phyloP scores from a whole-genome alignment of 2,797 vertebrate species.

The Paratrypauchen microcephalus region DNA sequence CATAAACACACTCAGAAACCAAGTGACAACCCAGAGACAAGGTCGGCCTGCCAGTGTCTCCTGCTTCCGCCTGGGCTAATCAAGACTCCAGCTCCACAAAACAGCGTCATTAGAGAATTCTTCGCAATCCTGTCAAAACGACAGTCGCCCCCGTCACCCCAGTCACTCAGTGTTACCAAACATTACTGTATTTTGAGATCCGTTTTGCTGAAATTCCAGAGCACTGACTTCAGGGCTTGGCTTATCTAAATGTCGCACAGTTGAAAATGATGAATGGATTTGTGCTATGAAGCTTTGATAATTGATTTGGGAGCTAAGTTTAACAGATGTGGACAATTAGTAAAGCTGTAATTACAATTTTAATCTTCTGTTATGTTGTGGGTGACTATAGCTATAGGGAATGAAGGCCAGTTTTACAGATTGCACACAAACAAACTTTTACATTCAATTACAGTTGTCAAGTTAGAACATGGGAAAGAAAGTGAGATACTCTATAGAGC shows the following conservation, averaged over 20 bases:
- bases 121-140: constrained; percentile 29
- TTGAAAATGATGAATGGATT: constrained; percentile 23
- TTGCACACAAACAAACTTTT: background rate
- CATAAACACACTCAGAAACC: constrained; percentile 12
- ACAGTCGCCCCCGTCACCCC: constrained; percentile 39
- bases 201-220: constrained; percentile 38
- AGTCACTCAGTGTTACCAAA: constrained; percentile 53
- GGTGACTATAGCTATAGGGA: background rate
- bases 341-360: background rate
- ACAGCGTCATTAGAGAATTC: constrained; percentile 57
- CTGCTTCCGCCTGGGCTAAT: constrained; percentile 56
- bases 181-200: constrained; percentile 46
- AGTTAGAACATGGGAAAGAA: background rate
- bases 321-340: background rate
- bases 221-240: constrained; percentile 34
- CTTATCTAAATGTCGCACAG: constrained; percentile 18
- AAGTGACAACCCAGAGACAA: constrained; percentile 40
- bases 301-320: constrained; percentile 27
- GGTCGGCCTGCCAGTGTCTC: constrained; percentile 42
- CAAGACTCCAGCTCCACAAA: constrained; percentile 58
- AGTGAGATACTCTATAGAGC: too few species aligned
- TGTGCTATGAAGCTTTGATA: background rate
- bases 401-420: background rate
- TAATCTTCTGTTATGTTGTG: background rate
- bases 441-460: background rate